These are phyloP conservation scores for Coelopa frigida DNA, from an alignment of 1,140 invertebrate species.

Conservation along the genomic window DNA sequence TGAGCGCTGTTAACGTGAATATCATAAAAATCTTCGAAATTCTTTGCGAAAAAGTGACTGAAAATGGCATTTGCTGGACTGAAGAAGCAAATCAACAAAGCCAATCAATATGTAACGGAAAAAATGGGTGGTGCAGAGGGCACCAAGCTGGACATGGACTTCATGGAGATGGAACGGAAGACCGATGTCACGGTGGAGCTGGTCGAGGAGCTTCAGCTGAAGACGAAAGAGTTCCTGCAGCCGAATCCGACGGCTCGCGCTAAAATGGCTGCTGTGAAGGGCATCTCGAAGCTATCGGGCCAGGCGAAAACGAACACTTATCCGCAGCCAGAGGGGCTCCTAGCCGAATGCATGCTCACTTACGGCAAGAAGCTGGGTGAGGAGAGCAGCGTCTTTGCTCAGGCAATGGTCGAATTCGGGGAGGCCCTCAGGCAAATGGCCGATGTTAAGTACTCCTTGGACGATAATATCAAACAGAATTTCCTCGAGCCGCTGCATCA, in stretches of 20 bases:
- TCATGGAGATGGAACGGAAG: constrained; percentile 99
- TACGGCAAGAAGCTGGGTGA: constrained; percentile 96
- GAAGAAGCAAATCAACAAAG: constrained; percentile 98
- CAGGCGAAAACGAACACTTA: constrained; percentile 89
- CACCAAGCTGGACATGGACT: constrained; percentile 97
- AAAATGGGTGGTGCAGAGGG: constrained; percentile 99
- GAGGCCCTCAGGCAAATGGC: constrained; percentile 97
- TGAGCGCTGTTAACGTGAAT: no score
- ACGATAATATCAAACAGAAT: constrained; percentile 99
- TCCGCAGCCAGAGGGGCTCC: constrained; percentile 94
- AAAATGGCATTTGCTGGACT: constrained; percentile 94
- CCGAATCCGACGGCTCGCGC: constrained; percentile 94
- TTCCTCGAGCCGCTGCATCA: constrained; percentile 97
- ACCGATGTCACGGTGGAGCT: constrained; percentile 93
- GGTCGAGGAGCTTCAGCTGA: constrained; percentile 89
- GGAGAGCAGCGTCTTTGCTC: constrained; percentile 75
- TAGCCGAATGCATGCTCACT: constrained; percentile 93
- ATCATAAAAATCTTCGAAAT: no score
- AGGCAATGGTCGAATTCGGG: constrained; percentile 87
- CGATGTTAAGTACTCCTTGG: constrained; percentile 96
- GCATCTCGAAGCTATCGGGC: constrained; percentile 79
- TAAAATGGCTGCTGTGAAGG: constrained; percentile 92
- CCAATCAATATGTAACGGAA: constrained; percentile 99
- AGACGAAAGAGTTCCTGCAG: constrained; percentile 98
- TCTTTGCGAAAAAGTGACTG: no score